Percentiles rank a stretch among this genome's conserved stretches.
Conservation (phyloP, 2,888 invertebrate genomes). For the Shargacucullia verbasci region DNA sequence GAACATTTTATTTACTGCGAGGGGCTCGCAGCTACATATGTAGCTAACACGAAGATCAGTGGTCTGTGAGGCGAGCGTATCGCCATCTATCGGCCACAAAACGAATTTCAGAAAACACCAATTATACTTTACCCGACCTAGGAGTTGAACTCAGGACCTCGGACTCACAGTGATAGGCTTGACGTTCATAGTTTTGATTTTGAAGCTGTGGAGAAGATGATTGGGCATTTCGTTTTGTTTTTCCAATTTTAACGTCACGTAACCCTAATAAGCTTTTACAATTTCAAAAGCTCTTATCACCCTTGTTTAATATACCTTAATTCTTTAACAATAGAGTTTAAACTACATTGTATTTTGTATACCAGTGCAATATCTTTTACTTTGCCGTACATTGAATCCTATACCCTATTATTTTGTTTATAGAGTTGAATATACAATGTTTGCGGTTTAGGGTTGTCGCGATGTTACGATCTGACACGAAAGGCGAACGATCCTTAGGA, state of each 20-base stretch:
- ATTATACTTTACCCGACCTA: too few species aligned
- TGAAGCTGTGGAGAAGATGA: too few species aligned
- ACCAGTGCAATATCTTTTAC: background rate
- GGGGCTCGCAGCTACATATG: too few species aligned
- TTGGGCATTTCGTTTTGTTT: too few species aligned
- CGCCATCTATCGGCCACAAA: too few species aligned
- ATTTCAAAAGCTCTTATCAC: conserved; percentile 3
- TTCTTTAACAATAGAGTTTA: rapidly evolving
- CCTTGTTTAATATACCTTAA: background rate
- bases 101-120: too few species aligned
- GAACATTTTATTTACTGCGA: too few species aligned
- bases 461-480: conserved; percentile 27
- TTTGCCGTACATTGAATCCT: background rate
- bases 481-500: conserved; percentile 34
- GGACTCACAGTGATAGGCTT: too few species aligned
- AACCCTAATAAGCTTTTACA: conserved; percentile 14
- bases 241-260: conserved; percentile 3
- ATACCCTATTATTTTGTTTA: rapidly evolving
- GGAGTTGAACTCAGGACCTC: too few species aligned
- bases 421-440: conserved; percentile 14
- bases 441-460: conserved; percentile 33
- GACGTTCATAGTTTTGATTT: too few species aligned
- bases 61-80: too few species aligned
- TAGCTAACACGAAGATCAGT: too few species aligned
- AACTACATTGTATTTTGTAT: background rate